Percentiles rank a stretch among this genome's conserved stretches.
These are phyloP conservation scores for Cryptocephalus primarius DNA, from an alignment of 2,888 invertebrate genomes.

Conservation along the genomic window DNA sequence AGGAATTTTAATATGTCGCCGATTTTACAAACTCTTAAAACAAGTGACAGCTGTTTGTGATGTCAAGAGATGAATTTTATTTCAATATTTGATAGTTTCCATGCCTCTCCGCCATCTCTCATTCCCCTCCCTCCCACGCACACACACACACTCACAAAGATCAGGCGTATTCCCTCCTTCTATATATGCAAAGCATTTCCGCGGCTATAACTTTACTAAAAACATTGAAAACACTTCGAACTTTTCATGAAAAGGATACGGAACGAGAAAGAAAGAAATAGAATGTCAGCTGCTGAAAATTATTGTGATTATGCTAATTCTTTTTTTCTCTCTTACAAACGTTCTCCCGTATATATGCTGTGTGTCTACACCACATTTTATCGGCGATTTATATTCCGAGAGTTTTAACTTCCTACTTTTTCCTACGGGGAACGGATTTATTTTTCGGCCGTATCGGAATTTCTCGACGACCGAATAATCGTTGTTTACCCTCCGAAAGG, in stretches of 20 bases:
- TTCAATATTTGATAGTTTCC: constrained; percentile 43
- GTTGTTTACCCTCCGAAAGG: no score
- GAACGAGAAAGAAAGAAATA: constrained; percentile 30
- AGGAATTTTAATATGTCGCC: constrained; percentile 39
- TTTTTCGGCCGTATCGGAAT: neutral
- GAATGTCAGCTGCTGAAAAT: constrained; percentile 51
- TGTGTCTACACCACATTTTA: constrained; percentile 17
- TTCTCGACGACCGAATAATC: no score
- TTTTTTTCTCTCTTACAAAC: constrained; percentile 28
- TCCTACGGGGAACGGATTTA: neutral
- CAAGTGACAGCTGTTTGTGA: constrained; percentile 41
- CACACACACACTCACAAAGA: constrained; percentile 7
- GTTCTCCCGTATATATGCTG: constrained; percentile 15
- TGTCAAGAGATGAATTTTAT: constrained; percentile 42
- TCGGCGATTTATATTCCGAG: constrained; percentile 12
- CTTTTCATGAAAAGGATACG: constrained; percentile 29
- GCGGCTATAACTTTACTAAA: constrained; percentile 37
- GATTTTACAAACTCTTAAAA: constrained; percentile 41
- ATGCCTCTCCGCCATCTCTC: constrained; percentile 19
- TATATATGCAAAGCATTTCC: constrained; percentile 38
- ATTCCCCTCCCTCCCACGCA: constrained; percentile 16
- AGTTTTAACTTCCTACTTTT: constrained; percentile 5
- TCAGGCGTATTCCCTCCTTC: constrained; percentile 16
- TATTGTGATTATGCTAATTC: constrained; percentile 54
- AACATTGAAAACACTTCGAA: constrained; percentile 38